Evolutionary conservation across 2,888 invertebrate genomes (phyloP).

Genomic region (Ormyrus rosae): DNA sequence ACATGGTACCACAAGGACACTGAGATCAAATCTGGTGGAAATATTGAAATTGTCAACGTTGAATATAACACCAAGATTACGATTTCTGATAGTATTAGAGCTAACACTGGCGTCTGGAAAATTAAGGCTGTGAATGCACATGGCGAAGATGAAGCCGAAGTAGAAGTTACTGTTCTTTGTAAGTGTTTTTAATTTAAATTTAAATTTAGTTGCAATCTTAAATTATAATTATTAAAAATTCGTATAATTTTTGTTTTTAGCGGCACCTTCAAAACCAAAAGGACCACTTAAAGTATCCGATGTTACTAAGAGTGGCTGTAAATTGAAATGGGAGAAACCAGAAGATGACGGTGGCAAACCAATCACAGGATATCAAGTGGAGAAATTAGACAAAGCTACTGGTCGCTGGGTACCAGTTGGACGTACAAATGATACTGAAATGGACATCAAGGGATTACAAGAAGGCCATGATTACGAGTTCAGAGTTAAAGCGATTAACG

Average conservation of each 20-base stretch:
- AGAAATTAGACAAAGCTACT: slow-evolving; percentile 93
- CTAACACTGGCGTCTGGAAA: slow-evolving; percentile 93
- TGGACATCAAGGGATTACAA: slow-evolving; percentile 91
- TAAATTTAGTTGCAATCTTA: neutral
- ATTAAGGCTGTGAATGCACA: slow-evolving; percentile 93
- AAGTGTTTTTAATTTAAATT: slow-evolving; percentile 66
- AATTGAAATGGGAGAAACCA: slow-evolving; percentile 94
- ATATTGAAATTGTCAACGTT: slow-evolving; percentile 87
- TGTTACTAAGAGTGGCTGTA: slow-evolving; percentile 92
- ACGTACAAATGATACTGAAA: slow-evolving; percentile 89
- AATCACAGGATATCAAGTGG: slow-evolving; percentile 93
- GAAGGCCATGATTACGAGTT: slow-evolving; percentile 96
- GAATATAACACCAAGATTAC: slow-evolving; percentile 93
- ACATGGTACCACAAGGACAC: slow-evolving; percentile 92
- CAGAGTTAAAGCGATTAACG: slow-evolving; percentile 94
- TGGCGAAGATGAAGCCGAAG: slow-evolving; percentile 94
- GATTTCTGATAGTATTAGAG: slow-evolving; percentile 86
- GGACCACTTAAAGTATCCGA: slow-evolving; percentile 93
- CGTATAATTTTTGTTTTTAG: slow-evolving; percentile 67
- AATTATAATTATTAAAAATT: slow-evolving; percentile 11
- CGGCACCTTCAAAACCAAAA: slow-evolving; percentile 90
- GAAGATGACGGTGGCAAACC: slow-evolving; percentile 97
- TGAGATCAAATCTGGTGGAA: slow-evolving; percentile 84
- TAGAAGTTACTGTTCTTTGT: slow-evolving; percentile 93
- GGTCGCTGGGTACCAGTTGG: slow-evolving; percentile 97